Evolutionary conservation across 2,888 invertebrate species (phyloP), one percentile per base, ranked within the genome.

Genomic region (Dilophus febrilis): DNA sequence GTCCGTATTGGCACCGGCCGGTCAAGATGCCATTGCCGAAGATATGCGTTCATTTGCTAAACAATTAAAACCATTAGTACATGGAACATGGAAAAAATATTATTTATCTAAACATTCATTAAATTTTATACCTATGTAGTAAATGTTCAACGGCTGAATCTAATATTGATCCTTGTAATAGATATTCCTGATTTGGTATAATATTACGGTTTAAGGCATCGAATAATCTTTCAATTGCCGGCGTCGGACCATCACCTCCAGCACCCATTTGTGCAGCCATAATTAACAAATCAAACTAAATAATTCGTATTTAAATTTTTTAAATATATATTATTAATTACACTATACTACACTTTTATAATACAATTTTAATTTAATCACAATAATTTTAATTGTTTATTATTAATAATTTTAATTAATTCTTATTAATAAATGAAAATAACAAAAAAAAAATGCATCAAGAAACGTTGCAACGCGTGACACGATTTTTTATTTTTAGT

Each of bases 21-120:
- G 88, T 0, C 88, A 94, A 60, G 92, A 94, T 58, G 85, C 87
- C 16, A 86, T 95, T 42, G 94, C 86, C 3, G 94, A 94, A 53
- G 94, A 95, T 55, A 92, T 95, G 84, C 76, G 85, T 44, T 75
- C 82, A 22, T 92, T 95, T 64, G 88, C 94, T 0, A 94, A 95
- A 56, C 92, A 94, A 55, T 66, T 95, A 3, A 77, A 85, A 52
- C 94, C 95, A 0, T 67, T 92, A 8, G 91, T 92, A 4, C 83
- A 22, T 13, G 17, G 10, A 28, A 84, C 49, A 68, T 94, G 7
- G 92, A 92, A 55, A 92, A 92, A 64, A 82, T 91, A 38, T 92
- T 92, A 65, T 88, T 86, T 57, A 84, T 18, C 3, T 10, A 16
- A 13, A n/a, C n/a, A n/a, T n/a, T n/a, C n/a, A n/a, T n/a, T n/a